Base-by-base conservation (phyloP, 2,797 vertebrate genomes). In the Tamandua tetradactyla region DNA sequence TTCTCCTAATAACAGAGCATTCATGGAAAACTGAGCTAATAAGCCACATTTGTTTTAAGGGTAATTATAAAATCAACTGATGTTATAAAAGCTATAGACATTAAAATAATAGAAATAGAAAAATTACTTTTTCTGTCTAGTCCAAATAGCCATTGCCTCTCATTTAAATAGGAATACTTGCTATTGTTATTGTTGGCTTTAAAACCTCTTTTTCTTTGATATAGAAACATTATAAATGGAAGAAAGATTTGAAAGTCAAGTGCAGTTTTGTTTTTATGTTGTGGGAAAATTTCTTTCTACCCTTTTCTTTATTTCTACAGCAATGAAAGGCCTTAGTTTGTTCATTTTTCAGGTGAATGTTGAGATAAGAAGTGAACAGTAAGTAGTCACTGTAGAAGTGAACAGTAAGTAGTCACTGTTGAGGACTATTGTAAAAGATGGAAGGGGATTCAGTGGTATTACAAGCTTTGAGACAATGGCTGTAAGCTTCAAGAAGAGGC, bases 151-250 rank as follows among this genome's bases (percentile, higher is more conserved):
- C 9, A 15, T 66, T 78, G 35, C 22, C 27, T 96, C 94, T 91
- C 52, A 82, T 95, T 95, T 96, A 87, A 84, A 44, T 86, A 80
- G 83, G 35, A 93, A 84, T 47, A 79, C 17, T 91, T 89, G 88
- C 62, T 68, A 47, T 23, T 90, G 68, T 83, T 96, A 81, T 89
- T 94, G 81, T 96, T 95, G 95, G 76, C 94, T 72, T 94, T 89
- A 68, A 71, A 96, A 71, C 35, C 62, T 92, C 64, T 83, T 88
- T 66, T 82, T 91, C 59, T 91, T 90, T 69, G 84, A 89, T 87
- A 40, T 17, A 90, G 82, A 52, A 82, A 85, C 42, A 86, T 89
- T 81, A 30, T n/a, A 83, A 94, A 32, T 94, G 52, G 68, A 84
- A 86, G 25, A 85, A 85, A 88, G 83, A 87, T 81, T 69, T 91